Base-by-base conservation (phyloP, 2,797 vertebrate species). In the Buphagus erythrorhynchus region DNA sequence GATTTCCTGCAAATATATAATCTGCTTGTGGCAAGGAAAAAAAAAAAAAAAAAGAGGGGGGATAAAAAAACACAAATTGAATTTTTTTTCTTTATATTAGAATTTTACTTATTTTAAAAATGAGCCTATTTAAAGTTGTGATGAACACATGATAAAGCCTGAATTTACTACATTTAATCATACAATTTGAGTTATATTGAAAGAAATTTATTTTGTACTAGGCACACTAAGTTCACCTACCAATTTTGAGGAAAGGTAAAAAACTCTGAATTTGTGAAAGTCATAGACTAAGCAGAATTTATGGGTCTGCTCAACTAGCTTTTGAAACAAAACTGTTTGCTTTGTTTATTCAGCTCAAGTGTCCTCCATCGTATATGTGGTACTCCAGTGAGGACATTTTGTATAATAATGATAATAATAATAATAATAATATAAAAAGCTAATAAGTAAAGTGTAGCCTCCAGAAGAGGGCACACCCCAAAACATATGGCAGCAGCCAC, bases 41-140 rank as follows among this genome's bases (percentile, higher is more conserved):
- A 88, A 43, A 31, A 43, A 9, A 5, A 49, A 42, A 61, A 63
- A 28, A 7, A 5, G 11, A 3, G 0, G 2, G 7, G 1, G 7
- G 8, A 5, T 2, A 21, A n/a, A 46, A 13, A 35, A 5, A 10
- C 3, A 7, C 3, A 57, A 68, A 17, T 7, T 12, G 3, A 75
- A 2, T 5, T 35, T 10, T 19, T 71, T 94, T 84, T 54, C 24
- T 77, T 91, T 46, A 78, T 59, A 77, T 57, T 67, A 31, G 3
- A 55, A 68, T 74, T 73, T 20, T 1, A 2, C 33, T 62, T 67
- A 59, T 74, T 91, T 90, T 28, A 2, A 74, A 87, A 76, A 80
- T 24, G 0, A 77, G 6, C 6, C 4, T 33, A 10, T 35, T 28
- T 63, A 5, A 55, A 80, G 19, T 7, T 68, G 22, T 46, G 20